Base-by-base conservation (phyloP, 2,113 vertebrate species). In the Oreocharis arfaki region DNA sequence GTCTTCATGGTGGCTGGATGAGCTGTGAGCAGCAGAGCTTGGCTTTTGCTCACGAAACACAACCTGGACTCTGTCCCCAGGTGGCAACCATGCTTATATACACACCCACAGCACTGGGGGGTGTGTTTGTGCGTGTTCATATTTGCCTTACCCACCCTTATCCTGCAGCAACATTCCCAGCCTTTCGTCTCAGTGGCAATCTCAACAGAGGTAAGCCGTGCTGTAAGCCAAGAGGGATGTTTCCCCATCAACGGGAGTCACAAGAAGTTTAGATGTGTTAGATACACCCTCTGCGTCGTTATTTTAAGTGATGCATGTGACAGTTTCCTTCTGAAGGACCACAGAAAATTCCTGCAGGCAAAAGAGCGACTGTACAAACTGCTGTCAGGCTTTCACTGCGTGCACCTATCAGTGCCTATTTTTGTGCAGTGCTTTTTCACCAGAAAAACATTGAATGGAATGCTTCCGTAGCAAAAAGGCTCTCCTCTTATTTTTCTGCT, bases 101-200 rank as follows among this genome's bases (percentile, higher is more conserved):
- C 37, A 3, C 2, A 0, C 14, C 6, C 2, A 5, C 23, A 21
- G 10, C 18, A 1, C 33, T 10, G 42, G 27, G n/a, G 78, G 3
- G 30, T 4, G 59, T 37, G 53, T 46, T 30, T 74, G 79, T 22
- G 12, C 33, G 2, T 26, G 10, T 68, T 79, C n/a, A 0, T 42
- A 32, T 85, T 69, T 90, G 78, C n/a, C 26, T 83, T 75, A 68
- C 71, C 44, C 49, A 32, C 77, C 39, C 47, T 64, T 59, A 30
- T 42, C 74, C 64, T 74, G 83, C 46, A 87, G 61, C 23, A 93
- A 61, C 20, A 4, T 22, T 76, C 75, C 59, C 7, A 37, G 33
- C 59, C 42, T 55, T 83, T 73, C 84, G 90, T 75, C 15, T 3
- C 20, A 23, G 61, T 24, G 55, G 37, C 30, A 85, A 22, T 53